Evolutionary conservation across 37 sponge, comb jelly and placozoan genomes (phyloP), one percentile per base, ranked within the genome.

Genomic region (Petrosia ficiformis): DNA sequence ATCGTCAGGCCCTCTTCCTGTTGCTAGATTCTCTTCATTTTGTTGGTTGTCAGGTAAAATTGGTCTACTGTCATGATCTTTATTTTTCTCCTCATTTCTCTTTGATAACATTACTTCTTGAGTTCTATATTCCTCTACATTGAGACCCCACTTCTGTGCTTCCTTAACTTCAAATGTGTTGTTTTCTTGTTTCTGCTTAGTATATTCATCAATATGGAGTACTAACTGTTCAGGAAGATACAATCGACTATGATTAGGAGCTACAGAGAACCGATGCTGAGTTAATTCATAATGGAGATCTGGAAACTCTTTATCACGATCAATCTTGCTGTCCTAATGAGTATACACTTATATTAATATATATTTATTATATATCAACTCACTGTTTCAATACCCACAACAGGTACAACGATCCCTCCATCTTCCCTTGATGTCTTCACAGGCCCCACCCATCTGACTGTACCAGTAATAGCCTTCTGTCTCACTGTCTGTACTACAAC

Each of bases 331-430:
- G 14, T 14, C 8, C 14, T 19, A 48, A 48, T 48, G 54, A 19
- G 14, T 48, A 48, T 19, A 19, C 8, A 14, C 54, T 14, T 19
- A 19, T 48, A 48, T 48, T 19, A 48, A 48, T 48, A 48, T 14
- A 48, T 32, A 11, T 26, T 11, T 39, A 4, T 30, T 14, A n/a
- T n/a, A n/a, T n/a, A n/a, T n/a, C n/a, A n/a, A 69, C 89, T 88
- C 65, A 88, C 89, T 2, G 80, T 70, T 40, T 88, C 79, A 59
- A 88, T 73, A 28, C 89, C 89, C 37, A 80, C 80, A 38, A 40
- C 52, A 8, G 6, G 40, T 41, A 30, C 44, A 34, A 25, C 30
- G 59, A 29, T 69, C 42, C 33, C 19, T 25, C 39, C 1, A 19
- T 10, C 0, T 21, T 73, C 33, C 58, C 58, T 74, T 29, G 30